Conservation (phyloP, 1,140 invertebrate genomes). For the Bombus sibiricus region DNA sequence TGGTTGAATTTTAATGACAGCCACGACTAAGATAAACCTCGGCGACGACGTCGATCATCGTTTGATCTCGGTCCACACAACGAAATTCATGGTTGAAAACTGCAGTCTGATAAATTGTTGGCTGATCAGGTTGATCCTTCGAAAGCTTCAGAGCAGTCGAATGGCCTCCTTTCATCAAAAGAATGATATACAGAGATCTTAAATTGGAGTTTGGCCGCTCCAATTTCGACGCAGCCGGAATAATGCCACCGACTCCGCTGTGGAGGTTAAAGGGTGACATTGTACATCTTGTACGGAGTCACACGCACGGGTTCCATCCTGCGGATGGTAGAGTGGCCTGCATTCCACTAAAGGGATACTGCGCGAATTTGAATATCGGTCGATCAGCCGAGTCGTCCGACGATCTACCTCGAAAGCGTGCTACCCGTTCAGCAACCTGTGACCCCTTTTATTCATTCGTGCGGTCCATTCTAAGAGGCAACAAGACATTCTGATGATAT, state of each 20-base stretch:
- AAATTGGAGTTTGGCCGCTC: slow-evolving; percentile 59
- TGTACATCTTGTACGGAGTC: slow-evolving; percentile 14
- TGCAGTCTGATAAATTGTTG: slow-evolving; percentile 22
- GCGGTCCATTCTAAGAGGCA: slow-evolving; percentile 40
- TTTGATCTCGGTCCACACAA: neutral
- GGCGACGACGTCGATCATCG: slow-evolving; percentile 9
- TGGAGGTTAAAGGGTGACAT: neutral
- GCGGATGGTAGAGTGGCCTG: slow-evolving; percentile 39
- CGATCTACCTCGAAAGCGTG: slow-evolving; percentile 44
- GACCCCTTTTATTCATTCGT: slow-evolving; percentile 54
- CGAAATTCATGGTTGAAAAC: slow-evolving; percentile 2
- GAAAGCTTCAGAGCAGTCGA: neutral
- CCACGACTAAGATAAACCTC: no score
- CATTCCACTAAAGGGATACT: slow-evolving; percentile 58
- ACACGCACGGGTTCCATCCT: slow-evolving; percentile 29
- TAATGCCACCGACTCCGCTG: slow-evolving; percentile 11
- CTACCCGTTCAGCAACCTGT: slow-evolving; percentile 53
- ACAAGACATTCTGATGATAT: slow-evolving; percentile 1
- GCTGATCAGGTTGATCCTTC: slow-evolving; percentile 33
- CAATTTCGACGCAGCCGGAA: slow-evolving; percentile 22
- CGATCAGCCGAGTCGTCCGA: slow-evolving; percentile 46
- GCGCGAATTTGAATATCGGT: slow-evolving; percentile 64
- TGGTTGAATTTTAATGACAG: slow-evolving; percentile 15
- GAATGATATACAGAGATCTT: slow-evolving; percentile 17
- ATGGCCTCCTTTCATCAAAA: slow-evolving; percentile 11